A percentile compares a stretch with the other conserved stretches of the same genome.
Conservation (phyloP, 2,888 invertebrate genomes). For the Antheraea yamamai region DNA sequence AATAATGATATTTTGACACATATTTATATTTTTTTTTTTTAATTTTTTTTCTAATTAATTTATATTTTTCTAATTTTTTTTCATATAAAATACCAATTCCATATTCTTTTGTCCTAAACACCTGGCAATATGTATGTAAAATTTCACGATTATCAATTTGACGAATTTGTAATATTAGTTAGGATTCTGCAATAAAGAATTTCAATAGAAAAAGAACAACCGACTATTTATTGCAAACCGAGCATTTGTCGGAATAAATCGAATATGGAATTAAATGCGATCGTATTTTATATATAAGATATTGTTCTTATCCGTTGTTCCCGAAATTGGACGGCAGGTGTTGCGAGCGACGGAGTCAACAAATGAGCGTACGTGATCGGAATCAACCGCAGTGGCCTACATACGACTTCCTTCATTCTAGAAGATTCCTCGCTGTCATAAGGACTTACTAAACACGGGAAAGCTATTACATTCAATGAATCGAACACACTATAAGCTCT, state of each 20-base stretch:
- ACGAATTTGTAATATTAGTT: too few species aligned
- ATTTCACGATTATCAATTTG: too few species aligned
- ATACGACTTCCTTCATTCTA: slow-evolving; percentile 7
- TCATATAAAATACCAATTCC: too few species aligned
- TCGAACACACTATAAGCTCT: background rate
- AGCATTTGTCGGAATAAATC: background rate
- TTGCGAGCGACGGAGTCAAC: slow-evolving; percentile 5
- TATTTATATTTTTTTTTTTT: too few species aligned
- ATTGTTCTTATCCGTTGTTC: background rate
- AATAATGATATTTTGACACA: too few species aligned
- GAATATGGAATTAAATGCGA: background rate
- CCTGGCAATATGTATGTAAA: too few species aligned
- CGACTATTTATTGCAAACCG: too few species aligned
- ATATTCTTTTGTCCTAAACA: too few species aligned
- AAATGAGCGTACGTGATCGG: slow-evolving; percentile 15
- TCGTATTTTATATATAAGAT: background rate
- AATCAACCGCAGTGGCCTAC: slow-evolving; percentile 5
- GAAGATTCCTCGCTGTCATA: slow-evolving; percentile 6
- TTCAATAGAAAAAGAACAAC: too few species aligned
- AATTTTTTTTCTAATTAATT: too few species aligned
- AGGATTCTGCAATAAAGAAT: too few species aligned
- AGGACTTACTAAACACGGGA: slow-evolving; percentile 10
- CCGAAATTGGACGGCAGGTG: slow-evolving; percentile 15
- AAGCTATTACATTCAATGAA: background rate
- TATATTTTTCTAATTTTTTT: too few species aligned